These are phyloP conservation scores for Drosophila nr. medialis DNA, from an alignment of 2,888 invertebrate species.

Conservation along the genomic window DNA sequence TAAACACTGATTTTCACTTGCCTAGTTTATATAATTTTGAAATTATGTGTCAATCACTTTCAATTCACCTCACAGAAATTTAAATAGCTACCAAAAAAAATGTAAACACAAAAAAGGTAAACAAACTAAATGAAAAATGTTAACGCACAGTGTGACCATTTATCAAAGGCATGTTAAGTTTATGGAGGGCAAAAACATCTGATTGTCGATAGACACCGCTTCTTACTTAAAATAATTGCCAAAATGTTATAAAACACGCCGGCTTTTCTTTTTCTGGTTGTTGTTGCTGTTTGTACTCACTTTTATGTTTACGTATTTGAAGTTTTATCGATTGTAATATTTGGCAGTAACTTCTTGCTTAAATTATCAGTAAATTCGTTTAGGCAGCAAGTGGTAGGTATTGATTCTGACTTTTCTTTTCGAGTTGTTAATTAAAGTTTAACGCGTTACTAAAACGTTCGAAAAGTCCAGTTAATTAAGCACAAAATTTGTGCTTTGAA, in stretches of 20 bases:
- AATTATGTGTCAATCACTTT: slow-evolving; percentile 5
- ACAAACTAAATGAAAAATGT: slow-evolving; percentile 34
- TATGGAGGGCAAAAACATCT: slow-evolving; percentile 40
- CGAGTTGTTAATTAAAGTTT: background rate
- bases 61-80: background rate
- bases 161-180: slow-evolving; percentile 11
- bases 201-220: slow-evolving; percentile 10
- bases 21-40: slow-evolving; percentile 13
- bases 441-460: background rate
- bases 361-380: slow-evolving; percentile 40
- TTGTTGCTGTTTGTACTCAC: slow-evolving; percentile 17
- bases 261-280: slow-evolving; percentile 14
- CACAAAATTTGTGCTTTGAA: slow-evolving; percentile 28
- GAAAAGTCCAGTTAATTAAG: slow-evolving; percentile 1
- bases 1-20: slow-evolving; percentile 8
- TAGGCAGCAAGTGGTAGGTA: slow-evolving; percentile 6
- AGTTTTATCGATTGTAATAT: slow-evolving; percentile 4
- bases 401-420: background rate
- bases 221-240: slow-evolving; percentile 13
- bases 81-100: slow-evolving; percentile 5
- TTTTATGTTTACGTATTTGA: slow-evolving; percentile 29
- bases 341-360: slow-evolving; percentile 18
- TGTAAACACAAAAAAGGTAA: slow-evolving; percentile 55
- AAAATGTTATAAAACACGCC: slow-evolving; percentile 60
- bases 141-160: slow-evolving; percentile 44